These are phyloP conservation scores for Brachirus orientalis DNA, from an alignment of 2,113 vertebrate genomes.

Conservation along the genomic window DNA sequence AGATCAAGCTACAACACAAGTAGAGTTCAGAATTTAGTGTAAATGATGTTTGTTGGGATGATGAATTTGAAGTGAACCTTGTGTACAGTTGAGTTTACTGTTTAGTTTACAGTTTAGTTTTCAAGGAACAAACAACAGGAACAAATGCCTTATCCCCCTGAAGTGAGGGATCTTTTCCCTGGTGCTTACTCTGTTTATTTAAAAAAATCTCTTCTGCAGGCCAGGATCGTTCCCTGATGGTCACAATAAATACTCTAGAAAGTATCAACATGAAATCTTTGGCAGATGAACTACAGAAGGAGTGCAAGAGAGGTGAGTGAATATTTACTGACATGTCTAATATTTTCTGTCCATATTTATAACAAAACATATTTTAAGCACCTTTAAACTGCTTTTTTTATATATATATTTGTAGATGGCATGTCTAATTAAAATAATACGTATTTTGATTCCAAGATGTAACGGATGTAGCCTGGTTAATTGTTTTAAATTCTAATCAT, in stretches of 20 bases:
- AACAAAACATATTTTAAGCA: too few relatives aligned
- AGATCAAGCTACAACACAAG: slow-evolving; percentile 1
- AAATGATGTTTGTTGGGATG: too few relatives aligned
- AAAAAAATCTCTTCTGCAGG: slow-evolving; percentile 49
- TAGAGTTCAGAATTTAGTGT: not conserved
- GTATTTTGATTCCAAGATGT: too few relatives aligned
- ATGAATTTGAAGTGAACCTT: not conserved
- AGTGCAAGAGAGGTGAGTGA: slow-evolving; percentile 69
- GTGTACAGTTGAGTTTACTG: not conserved
- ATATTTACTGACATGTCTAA: too few relatives aligned
- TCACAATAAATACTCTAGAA: slow-evolving; percentile 55
- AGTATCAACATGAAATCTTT: slow-evolving; percentile 29
- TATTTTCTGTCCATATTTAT: too few relatives aligned
- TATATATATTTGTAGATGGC: too few relatives aligned
- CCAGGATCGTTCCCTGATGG: slow-evolving; percentile 45
- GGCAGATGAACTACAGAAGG: slow-evolving; percentile 25
- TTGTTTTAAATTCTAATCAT: too few relatives aligned
- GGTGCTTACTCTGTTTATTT: not conserved
- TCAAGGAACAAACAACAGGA: not conserved
- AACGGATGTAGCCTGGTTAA: too few relatives aligned
- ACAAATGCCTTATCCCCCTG: too few relatives aligned
- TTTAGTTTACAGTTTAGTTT: not conserved
- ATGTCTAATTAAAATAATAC: too few relatives aligned
- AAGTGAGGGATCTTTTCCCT: not conserved
- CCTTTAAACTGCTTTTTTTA: too few relatives aligned